A percentile compares a stretch with the other conserved stretches of the same genome.
Evolutionary conservation across 35 echinoderm and acorn worm species (phyloP).

Genomic region (Acanthaster planci): DNA sequence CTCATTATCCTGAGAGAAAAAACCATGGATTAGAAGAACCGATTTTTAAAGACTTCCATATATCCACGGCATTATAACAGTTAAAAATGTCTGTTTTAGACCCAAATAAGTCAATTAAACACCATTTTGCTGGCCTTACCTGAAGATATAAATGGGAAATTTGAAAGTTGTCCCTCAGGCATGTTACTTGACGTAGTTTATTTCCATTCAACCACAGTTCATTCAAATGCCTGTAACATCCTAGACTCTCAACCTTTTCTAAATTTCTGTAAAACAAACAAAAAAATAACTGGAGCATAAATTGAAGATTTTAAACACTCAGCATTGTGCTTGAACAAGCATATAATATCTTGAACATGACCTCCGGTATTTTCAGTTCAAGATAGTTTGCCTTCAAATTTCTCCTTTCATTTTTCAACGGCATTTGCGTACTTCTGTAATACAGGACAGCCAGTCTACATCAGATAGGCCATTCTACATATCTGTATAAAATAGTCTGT

Average conservation of each 20-base stretch:
- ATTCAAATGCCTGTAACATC: conserved; percentile 64
- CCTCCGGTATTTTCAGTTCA: neutral
- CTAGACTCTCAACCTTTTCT: conserved; percentile 48
- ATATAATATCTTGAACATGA: neutral
- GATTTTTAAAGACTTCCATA: neutral
- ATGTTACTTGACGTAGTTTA: conserved; percentile 63
- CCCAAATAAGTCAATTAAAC: neutral
- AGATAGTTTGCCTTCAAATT: neutral
- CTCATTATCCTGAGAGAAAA: conserved; percentile 74
- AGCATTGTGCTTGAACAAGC: neutral
- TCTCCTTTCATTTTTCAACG: neutral
- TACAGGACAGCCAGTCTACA: neutral
- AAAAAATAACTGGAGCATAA: neutral
- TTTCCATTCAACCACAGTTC: conserved; percentile 93
- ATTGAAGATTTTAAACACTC: neutral
- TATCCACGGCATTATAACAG: neutral
- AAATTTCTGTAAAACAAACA: conserved; percentile 58
- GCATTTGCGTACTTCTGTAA: neutral
- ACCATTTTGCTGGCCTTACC: conserved; percentile 24
- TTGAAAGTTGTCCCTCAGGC: conserved; percentile 66
- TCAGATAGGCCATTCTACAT: neutral
- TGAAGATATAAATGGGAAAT: conserved; percentile 84
- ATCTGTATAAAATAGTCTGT: neutral
- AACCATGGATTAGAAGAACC: neutral
- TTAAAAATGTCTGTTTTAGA: neutral